These are phyloP conservation scores for Drosophila falleni DNA, from an alignment of 2,888 invertebrate genomes.

Conservation along the genomic window DNA sequence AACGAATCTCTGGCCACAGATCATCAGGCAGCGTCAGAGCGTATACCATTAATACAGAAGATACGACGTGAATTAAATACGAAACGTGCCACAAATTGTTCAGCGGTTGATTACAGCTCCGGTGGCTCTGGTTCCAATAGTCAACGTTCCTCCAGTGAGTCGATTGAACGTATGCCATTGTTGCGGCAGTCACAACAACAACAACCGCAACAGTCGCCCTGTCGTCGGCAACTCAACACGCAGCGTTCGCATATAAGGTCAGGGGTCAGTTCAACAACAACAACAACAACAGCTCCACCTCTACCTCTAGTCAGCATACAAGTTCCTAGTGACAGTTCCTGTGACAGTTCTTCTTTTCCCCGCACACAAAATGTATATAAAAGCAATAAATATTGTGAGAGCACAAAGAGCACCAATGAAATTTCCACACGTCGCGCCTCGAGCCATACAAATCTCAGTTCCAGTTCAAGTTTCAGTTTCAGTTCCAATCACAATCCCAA, in stretches of 20 bases:
- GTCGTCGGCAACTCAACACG: slow-evolving; percentile 80
- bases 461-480: slow-evolving; percentile 51
- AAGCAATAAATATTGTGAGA: slow-evolving; percentile 77
- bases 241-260: slow-evolving; percentile 82
- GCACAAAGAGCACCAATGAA: slow-evolving; percentile 55
- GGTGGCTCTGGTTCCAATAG: slow-evolving; percentile 81
- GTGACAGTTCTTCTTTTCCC: slow-evolving; percentile 61
- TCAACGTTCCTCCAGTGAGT: slow-evolving; percentile 80
- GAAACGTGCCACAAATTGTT: slow-evolving; percentile 76
- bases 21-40: slow-evolving; percentile 48
- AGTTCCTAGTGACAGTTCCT: slow-evolving; percentile 84
- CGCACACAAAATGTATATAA: slow-evolving; percentile 73
- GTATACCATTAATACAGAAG: slow-evolving; percentile 79
- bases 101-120: slow-evolving; percentile 71
- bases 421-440: slow-evolving; percentile 51
- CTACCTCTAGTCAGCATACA: slow-evolving; percentile 68
- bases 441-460: slow-evolving; percentile 68
- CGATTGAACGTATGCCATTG: slow-evolving; percentile 79
- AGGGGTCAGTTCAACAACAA: slow-evolving; percentile 39
- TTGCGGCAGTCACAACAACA: slow-evolving; percentile 46
- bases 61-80: slow-evolving; percentile 80
- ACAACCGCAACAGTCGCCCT: slow-evolving; percentile 52
- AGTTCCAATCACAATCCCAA: slow-evolving; percentile 60
- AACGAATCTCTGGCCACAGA: slow-evolving; percentile 68
- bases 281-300: slow-evolving; percentile 18